These are phyloP conservation scores for Tauraco hartlaubi DNA, from an alignment of 2,797 vertebrate genomes.

Conservation along the genomic window DNA sequence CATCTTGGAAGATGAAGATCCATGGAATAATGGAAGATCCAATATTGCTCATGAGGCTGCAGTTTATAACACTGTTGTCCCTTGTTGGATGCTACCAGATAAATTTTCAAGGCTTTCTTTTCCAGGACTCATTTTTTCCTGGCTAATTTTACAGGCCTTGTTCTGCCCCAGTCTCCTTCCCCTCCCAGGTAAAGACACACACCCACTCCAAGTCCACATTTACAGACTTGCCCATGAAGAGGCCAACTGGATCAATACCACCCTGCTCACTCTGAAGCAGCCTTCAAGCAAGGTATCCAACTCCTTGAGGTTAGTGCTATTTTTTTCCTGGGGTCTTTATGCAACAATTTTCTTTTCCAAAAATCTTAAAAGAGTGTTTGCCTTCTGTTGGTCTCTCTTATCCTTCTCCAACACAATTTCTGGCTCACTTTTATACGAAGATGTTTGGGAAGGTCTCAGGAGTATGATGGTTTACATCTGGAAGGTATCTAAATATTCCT, in stretches of 20 bases:
- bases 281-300: background rate
- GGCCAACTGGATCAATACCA: background rate
- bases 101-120: background rate
- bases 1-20: background rate
- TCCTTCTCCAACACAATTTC: background rate
- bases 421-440: background rate
- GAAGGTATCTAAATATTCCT: background rate
- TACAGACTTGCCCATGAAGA: background rate
- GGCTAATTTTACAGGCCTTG: background rate
- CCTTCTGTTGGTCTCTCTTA: background rate
- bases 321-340: background rate
- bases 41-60: background rate
- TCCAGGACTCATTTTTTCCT: background rate
- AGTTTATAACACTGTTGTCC: background rate
- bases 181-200: rapidly evolving
- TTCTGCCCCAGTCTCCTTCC: background rate
- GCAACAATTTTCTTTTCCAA: background rate
- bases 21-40: background rate
- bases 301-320: background rate
- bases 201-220: background rate
- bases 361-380: background rate
- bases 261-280: background rate
- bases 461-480: background rate
- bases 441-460: background rate
- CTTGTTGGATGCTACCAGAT: background rate